Conservation (phyloP, 2,888 invertebrate species). For the Pachycephus smyrnensis region DNA sequence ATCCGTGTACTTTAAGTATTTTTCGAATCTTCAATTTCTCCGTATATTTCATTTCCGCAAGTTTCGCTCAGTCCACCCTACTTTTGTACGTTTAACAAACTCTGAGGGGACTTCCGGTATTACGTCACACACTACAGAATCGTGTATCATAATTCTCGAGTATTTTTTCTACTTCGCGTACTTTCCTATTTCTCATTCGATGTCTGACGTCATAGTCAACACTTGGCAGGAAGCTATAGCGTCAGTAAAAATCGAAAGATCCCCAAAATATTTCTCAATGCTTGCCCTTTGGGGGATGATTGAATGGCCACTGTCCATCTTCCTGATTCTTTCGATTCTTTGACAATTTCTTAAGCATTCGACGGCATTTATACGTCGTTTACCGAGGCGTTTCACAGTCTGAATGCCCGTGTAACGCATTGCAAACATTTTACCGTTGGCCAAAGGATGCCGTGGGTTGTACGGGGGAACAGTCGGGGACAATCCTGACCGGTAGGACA, state of each 20-base stretch:
- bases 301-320: constrained; percentile 29
- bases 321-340: constrained; percentile 21
- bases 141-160: too few relatives aligned
- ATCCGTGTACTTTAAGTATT: not conserved
- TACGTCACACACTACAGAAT: too few relatives aligned
- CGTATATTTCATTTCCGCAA: not conserved
- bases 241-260: too few relatives aligned
- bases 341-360: constrained; percentile 52
- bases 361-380: constrained; percentile 51
- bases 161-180: too few relatives aligned
- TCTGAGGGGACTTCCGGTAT: too few relatives aligned
- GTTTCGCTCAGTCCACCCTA: not conserved
- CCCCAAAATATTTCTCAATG: not conserved
- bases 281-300: constrained; percentile 4
- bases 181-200: too few relatives aligned
- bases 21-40: not conserved
- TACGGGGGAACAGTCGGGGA: constrained; percentile 15
- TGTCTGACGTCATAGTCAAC: too few relatives aligned
- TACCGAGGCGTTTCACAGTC: constrained; percentile 47
- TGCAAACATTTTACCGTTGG: constrained; percentile 60
- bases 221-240: too few relatives aligned
- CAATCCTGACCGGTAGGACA: constrained; percentile 57
- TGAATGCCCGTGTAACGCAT: constrained; percentile 62
- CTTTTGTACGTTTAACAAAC: not conserved
- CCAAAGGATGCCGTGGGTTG: constrained; percentile 13